These are phyloP conservation scores for Dendrophyllia cribrosa DNA, from an alignment of 64 coral and sea anemone genomes.

Conservation along the genomic window DNA sequence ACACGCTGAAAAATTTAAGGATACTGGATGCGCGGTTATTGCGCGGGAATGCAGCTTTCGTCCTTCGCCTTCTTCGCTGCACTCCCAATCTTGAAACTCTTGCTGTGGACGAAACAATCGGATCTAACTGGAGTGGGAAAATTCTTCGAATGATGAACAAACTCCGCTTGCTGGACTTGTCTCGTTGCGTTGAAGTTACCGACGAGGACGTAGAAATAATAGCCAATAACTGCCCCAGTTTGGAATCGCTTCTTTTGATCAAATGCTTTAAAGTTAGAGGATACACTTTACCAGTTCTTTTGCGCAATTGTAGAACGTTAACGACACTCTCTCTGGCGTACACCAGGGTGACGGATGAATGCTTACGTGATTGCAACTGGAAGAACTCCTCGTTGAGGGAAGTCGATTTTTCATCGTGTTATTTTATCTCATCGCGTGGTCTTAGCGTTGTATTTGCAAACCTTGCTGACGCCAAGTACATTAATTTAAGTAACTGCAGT, in stretches of 20 bases:
- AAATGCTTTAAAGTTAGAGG: conserved; percentile 58
- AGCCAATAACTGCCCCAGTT: conserved; percentile 19
- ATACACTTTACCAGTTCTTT: conserved; percentile 25
- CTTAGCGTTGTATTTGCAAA: neutral
- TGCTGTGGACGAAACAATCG: conserved; percentile 55
- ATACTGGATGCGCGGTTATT: conserved; percentile 50
- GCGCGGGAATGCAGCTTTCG: conserved; percentile 40
- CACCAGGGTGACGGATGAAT: conserved; percentile 42
- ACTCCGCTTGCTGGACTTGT: conserved; percentile 50
- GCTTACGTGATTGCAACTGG: conserved; percentile 7
- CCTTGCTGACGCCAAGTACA: conserved; percentile 27
- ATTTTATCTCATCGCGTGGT: conserved; percentile 9
- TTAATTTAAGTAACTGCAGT: conserved; percentile 62
- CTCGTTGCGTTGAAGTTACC: conserved; percentile 34
- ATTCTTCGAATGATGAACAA: conserved; percentile 36
- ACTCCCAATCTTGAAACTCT: conserved; percentile 61
- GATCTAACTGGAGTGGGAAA: conserved; percentile 12
- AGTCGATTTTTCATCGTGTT: conserved; percentile 59
- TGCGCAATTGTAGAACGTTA: conserved; percentile 22
- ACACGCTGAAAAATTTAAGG: conserved; percentile 1
- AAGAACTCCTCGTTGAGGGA: conserved; percentile 32
- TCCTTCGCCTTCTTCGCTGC: conserved; percentile 3
- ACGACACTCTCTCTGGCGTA: conserved; percentile 58
- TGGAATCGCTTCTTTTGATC: conserved; percentile 53
- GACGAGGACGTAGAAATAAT: conserved; percentile 44